Percentiles rank a stretch among this genome's conserved stretches.
Evolutionary conservation across 1,140 invertebrate genomes (phyloP).

Genomic region (Aphis craccivora): DNA sequence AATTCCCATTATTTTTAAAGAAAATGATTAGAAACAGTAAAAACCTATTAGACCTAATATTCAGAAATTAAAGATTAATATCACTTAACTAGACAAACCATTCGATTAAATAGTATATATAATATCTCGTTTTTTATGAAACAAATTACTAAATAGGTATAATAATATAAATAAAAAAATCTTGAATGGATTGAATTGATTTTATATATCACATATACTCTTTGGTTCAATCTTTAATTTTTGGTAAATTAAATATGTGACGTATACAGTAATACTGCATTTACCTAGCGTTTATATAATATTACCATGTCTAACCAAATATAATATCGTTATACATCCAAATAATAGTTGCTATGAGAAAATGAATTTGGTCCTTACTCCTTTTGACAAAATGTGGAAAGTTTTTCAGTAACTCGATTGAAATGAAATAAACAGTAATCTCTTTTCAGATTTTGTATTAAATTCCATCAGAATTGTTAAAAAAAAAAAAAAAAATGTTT

Average conservation of each 20-base stretch:
- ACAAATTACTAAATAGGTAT: not conserved
- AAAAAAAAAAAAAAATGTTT: not conserved
- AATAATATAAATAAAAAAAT: too few relatives aligned
- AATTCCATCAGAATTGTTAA: not conserved
- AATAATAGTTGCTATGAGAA: not conserved
- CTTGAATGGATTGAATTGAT: not conserved
- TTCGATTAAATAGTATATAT: not conserved
- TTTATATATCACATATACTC: not conserved
- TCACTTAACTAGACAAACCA: not conserved
- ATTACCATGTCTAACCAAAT: not conserved
- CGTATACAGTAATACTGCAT: too few relatives aligned
- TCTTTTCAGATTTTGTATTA: not conserved
- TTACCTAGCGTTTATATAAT: too few relatives aligned
- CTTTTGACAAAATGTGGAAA: not conserved
- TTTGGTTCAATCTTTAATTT: not conserved
- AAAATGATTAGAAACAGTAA: not conserved
- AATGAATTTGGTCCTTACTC: not conserved
- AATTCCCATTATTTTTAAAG: not conserved
- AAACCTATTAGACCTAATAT: not conserved
- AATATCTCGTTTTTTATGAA: not conserved
- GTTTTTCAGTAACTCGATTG: not conserved
- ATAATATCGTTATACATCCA: not conserved
- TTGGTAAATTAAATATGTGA: not conserved
- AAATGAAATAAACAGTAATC: not conserved
- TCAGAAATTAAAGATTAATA: not conserved